phyloP scores from a whole-genome alignment of 2,888 invertebrate species.

The Andrena praecox region DNA sequence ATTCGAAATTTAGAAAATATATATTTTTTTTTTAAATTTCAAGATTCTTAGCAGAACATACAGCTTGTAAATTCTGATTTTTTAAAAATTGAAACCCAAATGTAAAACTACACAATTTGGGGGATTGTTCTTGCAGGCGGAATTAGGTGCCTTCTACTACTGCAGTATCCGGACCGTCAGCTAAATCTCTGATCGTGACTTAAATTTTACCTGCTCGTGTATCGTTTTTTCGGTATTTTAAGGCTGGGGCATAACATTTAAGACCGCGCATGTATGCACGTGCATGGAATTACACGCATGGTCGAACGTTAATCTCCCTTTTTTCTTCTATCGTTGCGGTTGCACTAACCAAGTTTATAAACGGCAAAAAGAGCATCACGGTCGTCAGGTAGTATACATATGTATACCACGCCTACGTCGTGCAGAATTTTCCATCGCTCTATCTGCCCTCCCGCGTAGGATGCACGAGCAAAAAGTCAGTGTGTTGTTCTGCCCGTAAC shows the following conservation, averaged over 20 bases:
- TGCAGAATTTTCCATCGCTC: conserved; percentile 2
- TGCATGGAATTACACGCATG: conserved; percentile 12
- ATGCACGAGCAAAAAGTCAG: background rate
- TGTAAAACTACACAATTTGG: no score
- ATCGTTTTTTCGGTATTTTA: background rate
- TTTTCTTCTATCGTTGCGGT: background rate
- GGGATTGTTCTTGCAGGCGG: no score
- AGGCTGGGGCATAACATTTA: background rate
- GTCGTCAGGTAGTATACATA: background rate
- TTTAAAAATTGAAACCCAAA: no score
- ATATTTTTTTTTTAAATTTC: background rate
- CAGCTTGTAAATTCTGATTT: no score
- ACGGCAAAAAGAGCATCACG: background rate
- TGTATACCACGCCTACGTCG: conserved; percentile 13
- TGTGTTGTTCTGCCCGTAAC: background rate
- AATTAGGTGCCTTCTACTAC: no score
- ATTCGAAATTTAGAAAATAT: background rate
- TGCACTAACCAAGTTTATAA: background rate
- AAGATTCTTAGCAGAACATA: no score
- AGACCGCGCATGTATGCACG: background rate
- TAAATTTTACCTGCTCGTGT: conserved; percentile 7
- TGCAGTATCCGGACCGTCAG: no score
- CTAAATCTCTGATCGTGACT: no score
- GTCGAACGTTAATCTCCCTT: background rate
- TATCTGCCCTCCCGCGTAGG: background rate